Evolutionary conservation across 1,140 invertebrate genomes (phyloP).

Genomic region (Eupeodes corollae): DNA sequence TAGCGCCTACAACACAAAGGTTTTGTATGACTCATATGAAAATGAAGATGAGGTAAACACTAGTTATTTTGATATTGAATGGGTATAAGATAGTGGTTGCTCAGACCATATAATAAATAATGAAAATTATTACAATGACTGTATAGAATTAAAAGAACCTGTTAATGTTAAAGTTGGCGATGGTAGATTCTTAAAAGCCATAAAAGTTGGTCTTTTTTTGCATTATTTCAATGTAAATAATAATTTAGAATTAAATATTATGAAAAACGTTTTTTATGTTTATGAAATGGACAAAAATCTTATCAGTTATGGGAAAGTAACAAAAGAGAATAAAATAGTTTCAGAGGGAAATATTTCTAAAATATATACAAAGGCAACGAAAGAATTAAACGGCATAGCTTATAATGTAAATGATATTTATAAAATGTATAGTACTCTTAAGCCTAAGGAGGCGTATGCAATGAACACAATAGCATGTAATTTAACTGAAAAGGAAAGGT

Average conservation of each 20-base stretch:
- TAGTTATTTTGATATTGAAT: constrained; percentile 20
- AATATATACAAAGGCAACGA: no score
- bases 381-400: no score
- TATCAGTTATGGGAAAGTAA: neutral
- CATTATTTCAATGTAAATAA: constrained; percentile 14
- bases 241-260: constrained; percentile 4
- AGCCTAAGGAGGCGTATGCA: no score
- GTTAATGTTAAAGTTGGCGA: constrained; percentile 10
- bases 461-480: no score
- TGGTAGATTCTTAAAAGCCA: constrained; percentile 24
- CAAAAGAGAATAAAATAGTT: neutral
- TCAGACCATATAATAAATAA: constrained; percentile 33
- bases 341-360: neutral
- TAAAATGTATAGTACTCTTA: no score
- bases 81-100: constrained; percentile 31
- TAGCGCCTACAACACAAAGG: no score
- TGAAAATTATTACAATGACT: constrained; percentile 27
- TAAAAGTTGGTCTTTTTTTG: constrained; percentile 23
- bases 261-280: constrained; percentile 1
- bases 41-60: constrained; percentile 2
- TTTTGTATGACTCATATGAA: neutral
- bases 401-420: no score
- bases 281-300: neutral
- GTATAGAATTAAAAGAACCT: constrained; percentile 17
- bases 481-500: neutral